A percentile compares a stretch with the other conserved stretches of the same genome.
phyloP scores from a whole-genome alignment of 2,888 invertebrate genomes.

The Seira sanloemensis region DNA sequence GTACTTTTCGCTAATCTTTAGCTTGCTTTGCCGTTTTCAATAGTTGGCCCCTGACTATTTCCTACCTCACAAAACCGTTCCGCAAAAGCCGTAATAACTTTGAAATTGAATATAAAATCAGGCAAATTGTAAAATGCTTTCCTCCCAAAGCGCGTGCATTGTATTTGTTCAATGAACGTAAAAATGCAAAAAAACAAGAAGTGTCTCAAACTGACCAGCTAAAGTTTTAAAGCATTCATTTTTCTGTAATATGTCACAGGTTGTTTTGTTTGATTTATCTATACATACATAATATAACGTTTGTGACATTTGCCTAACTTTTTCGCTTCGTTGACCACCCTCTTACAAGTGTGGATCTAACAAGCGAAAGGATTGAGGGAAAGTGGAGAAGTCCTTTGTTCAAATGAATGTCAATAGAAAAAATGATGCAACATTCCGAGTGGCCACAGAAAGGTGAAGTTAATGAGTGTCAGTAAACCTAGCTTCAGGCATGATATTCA shows the following conservation, averaged over 20 bases:
- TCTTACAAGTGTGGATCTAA: background rate
- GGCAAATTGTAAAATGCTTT: background rate
- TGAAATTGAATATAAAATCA: background rate
- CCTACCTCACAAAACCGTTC: too few species aligned
- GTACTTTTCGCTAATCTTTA: background rate
- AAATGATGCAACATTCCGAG: background rate
- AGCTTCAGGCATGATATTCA: background rate
- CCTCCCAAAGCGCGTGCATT: background rate
- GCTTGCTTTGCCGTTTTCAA: background rate
- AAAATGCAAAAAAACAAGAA: background rate
- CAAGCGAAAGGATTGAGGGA: slow-evolving; percentile 14
- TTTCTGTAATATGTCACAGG: too few species aligned
- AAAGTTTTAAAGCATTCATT: background rate
- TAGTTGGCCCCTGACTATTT: background rate
- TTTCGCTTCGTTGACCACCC: background rate
- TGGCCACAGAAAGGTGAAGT: background rate
- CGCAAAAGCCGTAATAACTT: too few species aligned
- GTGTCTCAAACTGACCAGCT: too few species aligned
- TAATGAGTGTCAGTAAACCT: background rate
- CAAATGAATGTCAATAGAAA: background rate
- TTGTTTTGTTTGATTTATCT: too few species aligned
- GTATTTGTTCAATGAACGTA: background rate
- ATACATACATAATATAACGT: background rate
- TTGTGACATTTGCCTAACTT: background rate
- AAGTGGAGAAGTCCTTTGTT: slow-evolving; percentile 27